Percentiles rank a stretch among this genome's conserved stretches.
phyloP scores from a whole-genome alignment of 1,140 invertebrate genomes.

The Apocrypta bakeri region DNA sequence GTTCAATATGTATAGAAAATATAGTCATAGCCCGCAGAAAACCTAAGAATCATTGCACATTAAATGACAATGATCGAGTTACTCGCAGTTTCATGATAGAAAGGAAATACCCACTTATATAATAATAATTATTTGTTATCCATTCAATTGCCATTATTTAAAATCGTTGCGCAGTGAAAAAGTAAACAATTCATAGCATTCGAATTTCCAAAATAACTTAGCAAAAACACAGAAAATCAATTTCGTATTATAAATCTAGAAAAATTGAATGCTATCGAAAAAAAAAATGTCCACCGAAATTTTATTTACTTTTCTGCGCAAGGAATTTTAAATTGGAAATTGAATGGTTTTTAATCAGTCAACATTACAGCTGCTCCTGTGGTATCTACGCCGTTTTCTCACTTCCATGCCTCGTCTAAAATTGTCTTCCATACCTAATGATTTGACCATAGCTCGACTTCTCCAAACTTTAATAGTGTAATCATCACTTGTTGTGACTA shows the following conservation, averaged over 20 bases:
- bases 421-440: conserved; percentile 65
- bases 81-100: conserved; percentile 14
- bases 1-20: conserved; percentile 49
- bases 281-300: conserved; percentile 4
- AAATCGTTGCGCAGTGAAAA: conserved; percentile 37
- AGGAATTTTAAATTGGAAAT: conserved; percentile 69
- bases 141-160: conserved; percentile 70
- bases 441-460: conserved; percentile 73
- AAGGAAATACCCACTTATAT: conserved; percentile 47
- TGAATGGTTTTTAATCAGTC: conserved; percentile 72
- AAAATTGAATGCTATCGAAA: conserved; percentile 20
- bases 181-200: conserved; percentile 19
- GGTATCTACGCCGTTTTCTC: conserved; percentile 66
- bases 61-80: conserved; percentile 25
- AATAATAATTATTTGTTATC: conserved; percentile 60
- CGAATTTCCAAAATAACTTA: conserved; percentile 34
- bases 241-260: conserved; percentile 17
- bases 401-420: conserved; percentile 69
- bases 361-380: conserved; percentile 66
- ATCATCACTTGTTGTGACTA: conserved; percentile 92
- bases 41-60: conserved; percentile 44
- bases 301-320: conserved; percentile 38
- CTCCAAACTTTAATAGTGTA: conserved; percentile 86
- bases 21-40: conserved; percentile 44
- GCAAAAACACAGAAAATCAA: conserved; percentile 14